A percentile compares a stretch with the other conserved stretches of the same genome.
phyloP scores from a whole-genome alignment of 2,113 vertebrate species.

The Tragulus kanchil region DNA sequence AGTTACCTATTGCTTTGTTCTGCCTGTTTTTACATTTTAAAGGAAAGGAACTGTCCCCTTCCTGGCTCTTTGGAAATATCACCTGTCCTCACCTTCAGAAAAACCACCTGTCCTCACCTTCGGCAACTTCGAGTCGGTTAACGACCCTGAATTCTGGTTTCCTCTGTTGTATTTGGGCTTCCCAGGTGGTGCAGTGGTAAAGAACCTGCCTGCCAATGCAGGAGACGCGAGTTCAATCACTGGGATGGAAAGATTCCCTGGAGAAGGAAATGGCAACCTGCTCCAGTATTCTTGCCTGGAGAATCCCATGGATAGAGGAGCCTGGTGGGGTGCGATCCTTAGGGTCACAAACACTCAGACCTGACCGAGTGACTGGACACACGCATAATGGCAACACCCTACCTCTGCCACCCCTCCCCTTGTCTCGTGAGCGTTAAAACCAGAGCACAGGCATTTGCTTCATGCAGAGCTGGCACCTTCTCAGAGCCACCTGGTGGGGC shows the following conservation, averaged over 20 bases:
- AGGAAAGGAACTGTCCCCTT: neutral
- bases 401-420: neutral
- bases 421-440: neutral
- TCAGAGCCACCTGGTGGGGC: neutral
- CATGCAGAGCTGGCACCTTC: neutral
- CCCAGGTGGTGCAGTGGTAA: neutral
- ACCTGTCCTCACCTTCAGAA: too few relatives aligned
- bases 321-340: neutral
- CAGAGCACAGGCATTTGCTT: neutral
- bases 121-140: neutral
- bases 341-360: neutral
- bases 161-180: neutral
- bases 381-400: rapidly evolving
- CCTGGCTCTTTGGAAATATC: neutral
- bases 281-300: neutral
- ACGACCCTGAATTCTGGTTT: neutral
- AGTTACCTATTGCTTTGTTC: neutral
- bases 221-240: neutral
- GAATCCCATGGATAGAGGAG: neutral
- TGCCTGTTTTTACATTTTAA: neutral
- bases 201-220: neutral
- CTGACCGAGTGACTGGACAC: neutral
- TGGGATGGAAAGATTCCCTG: neutral
- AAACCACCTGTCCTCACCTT: rapidly evolving
- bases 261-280: neutral